These are phyloP conservation scores for Melanophora roralis DNA, from an alignment of 2,888 invertebrate species.

Conservation along the genomic window DNA sequence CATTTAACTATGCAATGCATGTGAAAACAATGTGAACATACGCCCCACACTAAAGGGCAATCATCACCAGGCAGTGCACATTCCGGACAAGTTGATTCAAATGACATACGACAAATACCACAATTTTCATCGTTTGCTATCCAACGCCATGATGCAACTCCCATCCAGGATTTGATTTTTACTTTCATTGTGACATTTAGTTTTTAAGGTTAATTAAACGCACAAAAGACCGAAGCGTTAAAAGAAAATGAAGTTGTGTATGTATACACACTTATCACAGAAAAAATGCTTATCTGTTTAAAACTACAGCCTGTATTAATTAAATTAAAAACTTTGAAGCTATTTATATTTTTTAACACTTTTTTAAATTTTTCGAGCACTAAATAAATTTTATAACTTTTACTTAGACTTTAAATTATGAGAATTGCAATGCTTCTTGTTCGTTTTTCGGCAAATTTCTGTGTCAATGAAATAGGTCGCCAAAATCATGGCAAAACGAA, in stretches of 20 bases:
- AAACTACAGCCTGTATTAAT: not conserved
- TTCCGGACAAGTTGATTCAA: conserved; percentile 98
- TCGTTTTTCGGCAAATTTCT: conserved; percentile 48
- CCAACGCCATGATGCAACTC: conserved; percentile 99
- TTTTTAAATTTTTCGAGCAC: not conserved
- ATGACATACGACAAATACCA: conserved; percentile 99
- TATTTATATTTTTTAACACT: not conserved
- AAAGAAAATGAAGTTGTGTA: not conserved
- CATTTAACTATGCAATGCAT: conserved; percentile 99
- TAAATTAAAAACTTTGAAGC: not conserved
- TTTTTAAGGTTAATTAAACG: not conserved
- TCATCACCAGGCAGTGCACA: conserved; percentile 98
- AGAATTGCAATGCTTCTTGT: conserved; percentile 22
- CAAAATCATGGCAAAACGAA: not conserved
- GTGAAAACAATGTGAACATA: conserved; percentile 99
- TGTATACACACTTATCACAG: not conserved
- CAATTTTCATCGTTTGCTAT: conserved; percentile 99
- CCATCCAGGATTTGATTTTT: conserved; percentile 84
- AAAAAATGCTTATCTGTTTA: too few relatives aligned
- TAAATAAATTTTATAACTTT: not conserved
- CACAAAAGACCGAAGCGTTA: not conserved
- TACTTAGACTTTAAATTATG: not conserved
- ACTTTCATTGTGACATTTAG: conserved; percentile 74
- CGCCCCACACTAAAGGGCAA: conserved; percentile 98
- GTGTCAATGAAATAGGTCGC: conserved; percentile 13